phyloP scores from a whole-genome alignment of 2,888 invertebrate genomes.

The Torymus tubicola region DNA sequence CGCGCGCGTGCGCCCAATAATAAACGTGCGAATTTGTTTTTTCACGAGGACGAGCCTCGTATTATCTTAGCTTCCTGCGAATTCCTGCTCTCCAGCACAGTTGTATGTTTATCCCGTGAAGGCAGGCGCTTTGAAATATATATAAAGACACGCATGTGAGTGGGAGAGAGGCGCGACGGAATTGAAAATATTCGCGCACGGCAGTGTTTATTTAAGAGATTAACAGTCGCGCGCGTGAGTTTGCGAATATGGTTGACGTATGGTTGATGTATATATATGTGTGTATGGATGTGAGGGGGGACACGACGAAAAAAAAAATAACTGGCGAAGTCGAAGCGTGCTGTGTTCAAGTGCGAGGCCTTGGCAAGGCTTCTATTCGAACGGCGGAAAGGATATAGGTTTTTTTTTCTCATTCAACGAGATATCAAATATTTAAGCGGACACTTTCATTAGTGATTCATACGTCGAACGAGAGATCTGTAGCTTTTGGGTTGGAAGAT shows the following conservation, averaged over 20 bases:
- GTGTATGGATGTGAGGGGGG: background rate
- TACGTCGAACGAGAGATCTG: too few relatives aligned
- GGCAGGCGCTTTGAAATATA: background rate
- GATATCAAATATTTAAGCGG: too few relatives aligned
- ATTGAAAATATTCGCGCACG: background rate
- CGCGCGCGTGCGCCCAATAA: conserved; percentile 15
- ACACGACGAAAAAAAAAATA: too few relatives aligned
- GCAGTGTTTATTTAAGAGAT: conserved; percentile 20
- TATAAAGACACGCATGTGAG: background rate
- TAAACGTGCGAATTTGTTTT: conserved; percentile 21
- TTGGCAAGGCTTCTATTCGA: too few relatives aligned
- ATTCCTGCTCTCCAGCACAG: background rate
- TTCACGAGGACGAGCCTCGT: conserved; percentile 22
- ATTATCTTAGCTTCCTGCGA: background rate
- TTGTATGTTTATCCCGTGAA: too few relatives aligned
- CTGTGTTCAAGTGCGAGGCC: too few relatives aligned
- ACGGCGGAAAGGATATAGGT: too few relatives aligned
- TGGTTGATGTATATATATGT: background rate
- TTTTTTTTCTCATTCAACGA: too few relatives aligned
- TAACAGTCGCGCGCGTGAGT: background rate
- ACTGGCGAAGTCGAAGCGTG: too few relatives aligned
- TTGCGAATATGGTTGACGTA: too few relatives aligned
- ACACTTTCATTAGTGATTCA: too few relatives aligned
- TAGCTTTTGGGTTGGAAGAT: too few relatives aligned
- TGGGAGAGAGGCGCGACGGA: background rate